These are phyloP conservation scores for Cichlasoma orientale DNA, from an alignment of 2,797 vertebrate genomes.

Conservation along the genomic window DNA sequence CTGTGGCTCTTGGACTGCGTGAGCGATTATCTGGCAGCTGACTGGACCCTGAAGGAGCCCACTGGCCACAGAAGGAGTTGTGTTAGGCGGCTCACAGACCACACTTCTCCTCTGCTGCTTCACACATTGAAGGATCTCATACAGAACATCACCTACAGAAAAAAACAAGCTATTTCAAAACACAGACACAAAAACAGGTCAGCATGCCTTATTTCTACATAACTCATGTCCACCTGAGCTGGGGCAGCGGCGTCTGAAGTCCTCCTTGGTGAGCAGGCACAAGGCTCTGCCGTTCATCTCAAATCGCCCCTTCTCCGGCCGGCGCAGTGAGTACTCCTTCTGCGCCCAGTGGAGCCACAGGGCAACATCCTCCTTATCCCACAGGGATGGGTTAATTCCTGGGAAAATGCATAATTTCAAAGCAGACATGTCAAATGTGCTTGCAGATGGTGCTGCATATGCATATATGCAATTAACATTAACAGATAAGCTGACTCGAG, in stretches of 20 bases:
- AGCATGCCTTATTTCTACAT: not conserved
- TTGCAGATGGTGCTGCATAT: not conserved
- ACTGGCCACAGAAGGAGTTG: not conserved
- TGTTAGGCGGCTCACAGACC: conserved; percentile 57
- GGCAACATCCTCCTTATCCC: conserved; percentile 90
- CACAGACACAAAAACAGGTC: not conserved
- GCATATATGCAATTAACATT: not conserved
- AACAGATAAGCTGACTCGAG: not conserved
- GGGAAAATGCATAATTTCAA: not conserved
- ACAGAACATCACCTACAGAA: conserved; percentile 89
- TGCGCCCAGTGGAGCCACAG: conserved; percentile 94
- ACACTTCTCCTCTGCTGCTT: conserved; percentile 85
- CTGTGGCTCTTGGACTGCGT: conserved; percentile 41
- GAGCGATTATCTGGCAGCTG: conserved; percentile 22
- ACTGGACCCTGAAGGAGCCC: conserved; percentile 17
- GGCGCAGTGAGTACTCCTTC: conserved; percentile 85
- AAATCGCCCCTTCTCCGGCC: conserved; percentile 79
- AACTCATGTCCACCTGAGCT: conserved; percentile 83
- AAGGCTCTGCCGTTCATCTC: conserved; percentile 92
- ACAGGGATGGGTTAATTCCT: conserved; percentile 93
- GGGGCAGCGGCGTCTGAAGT: conserved; percentile 89
- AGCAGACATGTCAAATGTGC: not conserved
- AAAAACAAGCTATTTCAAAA: not conserved
- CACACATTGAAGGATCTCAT: conserved; percentile 90
- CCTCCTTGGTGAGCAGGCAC: conserved; percentile 93